These are phyloP conservation scores for Serranus cabrilla DNA, from an alignment of 2,797 vertebrate species.

Conservation along the genomic window DNA sequence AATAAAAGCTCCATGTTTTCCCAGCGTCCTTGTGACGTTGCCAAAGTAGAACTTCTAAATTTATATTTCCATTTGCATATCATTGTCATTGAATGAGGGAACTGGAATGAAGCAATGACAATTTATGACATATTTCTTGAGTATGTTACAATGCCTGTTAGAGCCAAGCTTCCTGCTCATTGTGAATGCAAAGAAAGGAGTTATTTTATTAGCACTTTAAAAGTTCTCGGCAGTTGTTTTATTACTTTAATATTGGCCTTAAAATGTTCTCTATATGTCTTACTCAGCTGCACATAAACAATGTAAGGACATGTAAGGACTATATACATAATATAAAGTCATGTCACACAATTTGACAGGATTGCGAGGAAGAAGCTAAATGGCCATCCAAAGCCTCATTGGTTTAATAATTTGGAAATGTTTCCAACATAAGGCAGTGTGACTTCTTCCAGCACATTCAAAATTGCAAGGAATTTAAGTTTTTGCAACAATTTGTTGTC, in stretches of 20 bases:
- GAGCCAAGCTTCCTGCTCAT: background rate
- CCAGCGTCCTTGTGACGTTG: conserved; percentile 15
- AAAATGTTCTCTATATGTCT: background rate
- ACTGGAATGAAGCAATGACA: conserved; percentile 15
- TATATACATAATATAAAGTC: background rate
- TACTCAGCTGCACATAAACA: background rate
- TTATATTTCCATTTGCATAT: conserved; percentile 2
- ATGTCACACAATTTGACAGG: background rate
- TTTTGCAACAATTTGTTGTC: background rate
- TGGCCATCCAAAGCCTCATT: background rate
- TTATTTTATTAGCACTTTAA: background rate
- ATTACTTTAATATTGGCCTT: background rate
- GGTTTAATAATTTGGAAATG: background rate
- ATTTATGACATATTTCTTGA: conserved; percentile 15
- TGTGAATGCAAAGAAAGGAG: background rate
- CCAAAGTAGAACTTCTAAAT: conserved; percentile 22
- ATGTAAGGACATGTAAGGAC: background rate
- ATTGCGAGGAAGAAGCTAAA: background rate
- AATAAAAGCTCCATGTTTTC: conserved; percentile 38
- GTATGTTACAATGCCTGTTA: background rate
- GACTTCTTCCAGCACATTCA: background rate
- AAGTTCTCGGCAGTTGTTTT: background rate
- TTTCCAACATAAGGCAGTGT: background rate
- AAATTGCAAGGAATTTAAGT: background rate
- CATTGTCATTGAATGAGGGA: conserved; percentile 19